Base-by-base conservation (phyloP, 2,888 invertebrate species). In the Pecten maximus region DNA sequence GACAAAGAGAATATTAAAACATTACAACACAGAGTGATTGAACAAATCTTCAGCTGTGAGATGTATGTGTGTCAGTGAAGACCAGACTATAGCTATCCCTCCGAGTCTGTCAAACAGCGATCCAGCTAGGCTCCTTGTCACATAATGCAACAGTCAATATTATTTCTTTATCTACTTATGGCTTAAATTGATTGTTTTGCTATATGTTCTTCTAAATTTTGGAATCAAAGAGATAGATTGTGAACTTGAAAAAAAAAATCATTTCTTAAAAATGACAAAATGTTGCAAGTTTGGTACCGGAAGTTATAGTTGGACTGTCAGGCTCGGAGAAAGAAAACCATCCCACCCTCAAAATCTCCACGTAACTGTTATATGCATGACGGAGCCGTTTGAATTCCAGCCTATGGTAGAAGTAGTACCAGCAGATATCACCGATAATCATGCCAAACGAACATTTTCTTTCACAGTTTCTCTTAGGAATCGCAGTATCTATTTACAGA, bases 391-490 rank as follows among this genome's bases (percentile, higher is more conserved):
- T 28, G 12, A 74, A 74, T 74, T 74, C 74, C 74, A 74, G 74
- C 35, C 28, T 74, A 35, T 74, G 74, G 74, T 74, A 74, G 74
- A 74, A 74, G 74, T 74, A 74, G 74, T 74, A 19, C 74, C 74
- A 74, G 74, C 74, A 74, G 74, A 74, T 54, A n/a, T 23, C 54
- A 54, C 54, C 54, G 54, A 54, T 74, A 74, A 74, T 74, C 74
- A 74, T 74, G 74, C 74, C 74, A 74, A 74, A 28, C 74, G 10
- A 74, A 74, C 74, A 88, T 89, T 89, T 88, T 90, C 89, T 89
- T 88, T 74, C 89, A 87, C 87, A 88, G 88, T 91, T 89, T 89
- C 89, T 91, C 89, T 54, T 90, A 90, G 90, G 91, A 89, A 88
- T 89, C 88, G 89, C 89, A 88, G 91, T 88, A 89, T 89, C 90